These are phyloP conservation scores for Damaliscus lunatus DNA, from an alignment of 2,113 vertebrate genomes.

Conservation along the genomic window DNA sequence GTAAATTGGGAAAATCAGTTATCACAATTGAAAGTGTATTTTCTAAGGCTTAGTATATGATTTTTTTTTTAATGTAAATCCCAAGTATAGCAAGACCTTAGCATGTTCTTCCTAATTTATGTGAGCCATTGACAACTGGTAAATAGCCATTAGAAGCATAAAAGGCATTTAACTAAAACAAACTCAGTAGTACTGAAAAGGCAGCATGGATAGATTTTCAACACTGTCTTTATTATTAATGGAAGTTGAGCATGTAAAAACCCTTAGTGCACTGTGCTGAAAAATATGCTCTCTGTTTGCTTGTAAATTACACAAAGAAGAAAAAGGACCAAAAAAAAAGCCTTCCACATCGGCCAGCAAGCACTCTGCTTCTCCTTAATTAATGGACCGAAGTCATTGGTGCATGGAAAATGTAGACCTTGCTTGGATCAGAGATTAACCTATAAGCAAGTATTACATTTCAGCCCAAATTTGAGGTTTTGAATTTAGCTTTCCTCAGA, in stretches of 20 bases:
- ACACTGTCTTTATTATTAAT: constrained; percentile 27
- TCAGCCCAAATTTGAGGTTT: background rate
- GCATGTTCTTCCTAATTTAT: constrained; percentile 51
- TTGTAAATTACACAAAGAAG: constrained; percentile 29
- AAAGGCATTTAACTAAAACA: background rate
- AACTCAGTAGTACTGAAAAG: constrained; percentile 37
- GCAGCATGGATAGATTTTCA: background rate
- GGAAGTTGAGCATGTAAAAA: constrained; percentile 25
- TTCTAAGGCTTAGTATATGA: background rate
- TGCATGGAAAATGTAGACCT: constrained; percentile 36
- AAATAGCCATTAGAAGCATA: constrained; percentile 65
- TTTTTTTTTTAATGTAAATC: background rate
- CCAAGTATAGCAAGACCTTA: background rate
- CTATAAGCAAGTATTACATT: constrained; percentile 33
- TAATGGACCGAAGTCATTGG: background rate
- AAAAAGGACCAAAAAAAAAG: background rate
- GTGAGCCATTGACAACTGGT: constrained; percentile 65
- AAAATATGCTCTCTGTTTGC: constrained; percentile 40
- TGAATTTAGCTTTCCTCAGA: background rate
- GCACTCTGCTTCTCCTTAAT: constrained; percentile 45
- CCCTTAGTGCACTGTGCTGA: background rate
- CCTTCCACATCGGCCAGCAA: background rate
- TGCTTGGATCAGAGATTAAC: constrained; percentile 39
- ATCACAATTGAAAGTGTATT: background rate
- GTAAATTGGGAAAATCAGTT: constrained; percentile 31